These are phyloP conservation scores for Acrocephalus arundinaceus DNA, from an alignment of 2,113 vertebrate genomes.

Conservation along the genomic window DNA sequence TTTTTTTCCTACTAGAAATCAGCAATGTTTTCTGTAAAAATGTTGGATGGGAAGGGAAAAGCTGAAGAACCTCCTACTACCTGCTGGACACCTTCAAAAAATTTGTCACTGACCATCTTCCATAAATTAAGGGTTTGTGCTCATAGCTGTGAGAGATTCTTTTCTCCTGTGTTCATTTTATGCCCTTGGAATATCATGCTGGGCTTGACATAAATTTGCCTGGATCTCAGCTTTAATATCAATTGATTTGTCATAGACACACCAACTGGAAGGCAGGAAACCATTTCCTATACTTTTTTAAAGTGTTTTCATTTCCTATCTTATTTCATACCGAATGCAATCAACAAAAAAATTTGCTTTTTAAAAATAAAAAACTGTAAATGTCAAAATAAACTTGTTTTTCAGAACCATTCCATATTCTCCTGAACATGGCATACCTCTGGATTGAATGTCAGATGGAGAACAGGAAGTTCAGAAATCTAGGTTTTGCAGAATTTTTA, in stretches of 20 bases:
- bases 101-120: neutral
- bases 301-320: neutral
- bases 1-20: neutral
- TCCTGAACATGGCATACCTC: neutral
- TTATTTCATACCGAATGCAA: neutral
- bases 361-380: neutral
- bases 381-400: neutral
- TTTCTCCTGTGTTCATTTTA: neutral
- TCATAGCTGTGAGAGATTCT: neutral
- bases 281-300: neutral
- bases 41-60: neutral
- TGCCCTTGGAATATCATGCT: neutral
- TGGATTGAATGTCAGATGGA: neutral
- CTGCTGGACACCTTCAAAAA: neutral
- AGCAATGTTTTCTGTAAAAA: neutral
- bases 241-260: neutral
- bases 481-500: neutral
- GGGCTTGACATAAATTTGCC: neutral
- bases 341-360: neutral
- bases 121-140: neutral
- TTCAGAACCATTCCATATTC: neutral
- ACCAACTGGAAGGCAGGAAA: neutral
- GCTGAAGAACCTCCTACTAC: neutral
- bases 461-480: fast-evolving
- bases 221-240: neutral